Base-by-base conservation (phyloP, 2,797 vertebrate species). In the Menidia menidia region DNA sequence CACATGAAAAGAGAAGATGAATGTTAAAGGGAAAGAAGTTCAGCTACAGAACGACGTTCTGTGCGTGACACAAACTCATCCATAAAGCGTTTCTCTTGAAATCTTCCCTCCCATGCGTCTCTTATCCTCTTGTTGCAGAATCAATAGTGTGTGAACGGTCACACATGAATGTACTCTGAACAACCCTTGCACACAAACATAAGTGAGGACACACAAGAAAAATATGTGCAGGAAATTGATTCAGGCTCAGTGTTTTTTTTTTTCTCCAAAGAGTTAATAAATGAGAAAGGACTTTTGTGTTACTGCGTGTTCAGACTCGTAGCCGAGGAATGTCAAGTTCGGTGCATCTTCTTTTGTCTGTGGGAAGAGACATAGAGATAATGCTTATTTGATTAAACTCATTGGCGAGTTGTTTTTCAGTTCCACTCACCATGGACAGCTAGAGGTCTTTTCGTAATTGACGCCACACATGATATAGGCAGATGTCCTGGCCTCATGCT, bases 51-150 rank as follows among this genome's bases (percentile, higher is more conserved):
- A 35, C 58, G 62, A 75, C 39, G 52, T 64, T 71, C 47, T 16
- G 6, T 43, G 53, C 77, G 67, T 64, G 77, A 82, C 68, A 83
- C 60, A 66, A 74, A 69, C 54, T 58, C 41, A 9, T 39, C 75
- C 60, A 60, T 56, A 73, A 77, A 84, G 74, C 82, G 69, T 82
- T 25, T 75, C 19, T 6, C 51, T 19, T n/a, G n/a, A 77, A 82
- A 75, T 75, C 74, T 62, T 64, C 68, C 64, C 60, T 72, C 63
- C 43, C n/a, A 12, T 35, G 0, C 30, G n/a, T 64, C 64, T 84
- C 78, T 88, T 75, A 87, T 83, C 64, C 18, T 74, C 51, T 52
- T 58, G 64, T 57, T 66, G 68, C 55, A 68, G 60, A 80, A 88
- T 90, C 83, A 84, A 89, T 89, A 77, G 45, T 35, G 51, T 31